Evolutionary conservation across 2,888 invertebrate species (phyloP), one percentile per base, ranked within the genome.

Genomic region (Poecilobothrus nobilitatus): DNA sequence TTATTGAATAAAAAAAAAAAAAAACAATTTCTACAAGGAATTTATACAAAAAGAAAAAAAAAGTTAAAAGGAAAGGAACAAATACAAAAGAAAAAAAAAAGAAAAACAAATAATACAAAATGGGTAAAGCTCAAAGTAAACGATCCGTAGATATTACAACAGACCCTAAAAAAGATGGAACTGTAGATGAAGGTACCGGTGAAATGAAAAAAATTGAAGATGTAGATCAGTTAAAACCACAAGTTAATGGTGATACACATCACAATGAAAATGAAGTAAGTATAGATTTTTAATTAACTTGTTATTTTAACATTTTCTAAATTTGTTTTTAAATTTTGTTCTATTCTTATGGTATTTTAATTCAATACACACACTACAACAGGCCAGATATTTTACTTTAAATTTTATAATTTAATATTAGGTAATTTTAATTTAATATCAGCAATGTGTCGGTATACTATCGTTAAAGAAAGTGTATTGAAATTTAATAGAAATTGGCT

Each of bases 121-220:
- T 92, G 92, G 92, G 92, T 84, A 91, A 89, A 83, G 88, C 89
- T 85, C 91, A 91, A 86, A 92, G 92, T 84, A 92, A 91, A 84
- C 89, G 91, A 84, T 92, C 92, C 78, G 91, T 92, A 82, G 92
- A 92, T 82, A 92, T 92, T 82, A 89, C 89, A 76, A 91, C 91
- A 81, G 87, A 87, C 76, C 75, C 77, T 69, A 78, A 78, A 70
- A 87, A 87, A 82, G 83, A 89, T 85, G 79, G 86, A 84, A 81
- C 78, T 68, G 84, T 83, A 67, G 87, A 86, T 75, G 85, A 86
- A 70, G 84, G 84, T 72, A 86, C 86, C 70, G 90, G 89, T 72
- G 90, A 90, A 80, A 84, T 92, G 73, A 91, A 91, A 79, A 88
- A 88, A 82, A 88, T 92, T 75, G 91, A 89, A 71, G 91, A 91